Conservation (phyloP, 2,113 vertebrate genomes). For the Pelusios castaneus region DNA sequence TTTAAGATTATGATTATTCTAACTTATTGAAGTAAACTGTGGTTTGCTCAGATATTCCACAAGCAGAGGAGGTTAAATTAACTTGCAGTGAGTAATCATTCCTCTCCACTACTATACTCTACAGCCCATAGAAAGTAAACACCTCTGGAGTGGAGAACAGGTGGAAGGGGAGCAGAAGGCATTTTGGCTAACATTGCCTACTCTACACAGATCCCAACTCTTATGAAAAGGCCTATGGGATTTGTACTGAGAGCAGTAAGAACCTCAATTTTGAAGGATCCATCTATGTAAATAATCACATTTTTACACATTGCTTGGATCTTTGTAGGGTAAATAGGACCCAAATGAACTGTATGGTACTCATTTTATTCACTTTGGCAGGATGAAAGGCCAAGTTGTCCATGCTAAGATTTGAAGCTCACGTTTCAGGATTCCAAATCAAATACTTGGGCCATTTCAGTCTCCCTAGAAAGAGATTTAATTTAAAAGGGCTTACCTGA, state of each 20-base stretch:
- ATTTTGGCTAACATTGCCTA: background rate
- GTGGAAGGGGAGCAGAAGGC: background rate
- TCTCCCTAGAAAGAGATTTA: background rate
- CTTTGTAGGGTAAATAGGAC: background rate
- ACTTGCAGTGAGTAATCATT: background rate
- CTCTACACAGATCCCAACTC: background rate
- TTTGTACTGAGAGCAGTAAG: background rate
- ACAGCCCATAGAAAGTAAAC: background rate
- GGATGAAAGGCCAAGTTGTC: background rate
- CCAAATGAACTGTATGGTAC: background rate
- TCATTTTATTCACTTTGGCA: background rate
- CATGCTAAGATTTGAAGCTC: background rate
- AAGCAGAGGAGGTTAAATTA: background rate
- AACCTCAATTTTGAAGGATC: background rate
- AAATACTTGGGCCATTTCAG: background rate
- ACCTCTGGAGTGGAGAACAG: background rate
- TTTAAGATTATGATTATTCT: background rate
- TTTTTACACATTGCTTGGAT: background rate
- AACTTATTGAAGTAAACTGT: background rate
- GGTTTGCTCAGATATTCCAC: background rate
- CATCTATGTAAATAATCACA: background rate
- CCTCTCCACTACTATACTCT: background rate
- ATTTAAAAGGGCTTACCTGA: slow-evolving; percentile 42
- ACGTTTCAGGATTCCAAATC: background rate
- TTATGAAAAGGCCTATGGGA: background rate